Evolutionary conservation across 92 coral and sea anemone genomes (phyloP).

Genomic region (Actinernus sp.): DNA sequence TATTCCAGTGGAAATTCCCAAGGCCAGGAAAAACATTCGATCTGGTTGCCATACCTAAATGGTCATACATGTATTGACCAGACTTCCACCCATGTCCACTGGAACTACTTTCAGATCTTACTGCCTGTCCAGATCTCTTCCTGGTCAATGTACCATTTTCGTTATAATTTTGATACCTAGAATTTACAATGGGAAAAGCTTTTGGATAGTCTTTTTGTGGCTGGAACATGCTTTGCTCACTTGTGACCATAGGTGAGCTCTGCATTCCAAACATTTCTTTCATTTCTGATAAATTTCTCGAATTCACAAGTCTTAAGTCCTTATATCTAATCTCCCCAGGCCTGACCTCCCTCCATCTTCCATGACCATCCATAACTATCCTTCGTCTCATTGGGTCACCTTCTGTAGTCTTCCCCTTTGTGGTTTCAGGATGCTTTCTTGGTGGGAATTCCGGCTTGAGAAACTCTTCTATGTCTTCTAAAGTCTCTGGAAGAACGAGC

Average conservation of each 20-base stretch:
- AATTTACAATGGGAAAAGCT: conserved; percentile 4
- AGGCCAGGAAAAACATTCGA: conserved; percentile 94
- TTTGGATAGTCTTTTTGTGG: neutral
- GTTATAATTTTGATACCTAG: neutral
- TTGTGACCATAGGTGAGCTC: neutral
- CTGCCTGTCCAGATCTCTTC: neutral
- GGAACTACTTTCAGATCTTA: conserved; percentile 3
- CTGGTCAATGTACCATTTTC: neutral
- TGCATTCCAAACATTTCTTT: conserved; percentile 15
- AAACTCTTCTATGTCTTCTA: conserved; percentile 80
- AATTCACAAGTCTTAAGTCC: conserved; percentile 5
- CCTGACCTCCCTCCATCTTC: conserved; percentile 91
- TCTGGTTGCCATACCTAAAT: conserved; percentile 76
- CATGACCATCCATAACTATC: conserved; percentile 93
- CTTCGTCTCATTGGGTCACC: conserved; percentile 44
- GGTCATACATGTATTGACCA: conserved; percentile 40
- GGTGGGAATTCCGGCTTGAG: conserved; percentile 79
- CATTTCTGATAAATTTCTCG: conserved; percentile 5
- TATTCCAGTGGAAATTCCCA: conserved; percentile 87
- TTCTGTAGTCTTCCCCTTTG: neutral
- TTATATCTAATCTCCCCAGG: neutral
- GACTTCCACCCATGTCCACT: neutral
- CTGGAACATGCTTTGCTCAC: neutral
- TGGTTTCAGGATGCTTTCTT: conserved; percentile 6
- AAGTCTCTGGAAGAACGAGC: conserved; percentile 73